Base-by-base conservation (phyloP, 2,113 vertebrate genomes). In the Bufo gargarizans region DNA sequence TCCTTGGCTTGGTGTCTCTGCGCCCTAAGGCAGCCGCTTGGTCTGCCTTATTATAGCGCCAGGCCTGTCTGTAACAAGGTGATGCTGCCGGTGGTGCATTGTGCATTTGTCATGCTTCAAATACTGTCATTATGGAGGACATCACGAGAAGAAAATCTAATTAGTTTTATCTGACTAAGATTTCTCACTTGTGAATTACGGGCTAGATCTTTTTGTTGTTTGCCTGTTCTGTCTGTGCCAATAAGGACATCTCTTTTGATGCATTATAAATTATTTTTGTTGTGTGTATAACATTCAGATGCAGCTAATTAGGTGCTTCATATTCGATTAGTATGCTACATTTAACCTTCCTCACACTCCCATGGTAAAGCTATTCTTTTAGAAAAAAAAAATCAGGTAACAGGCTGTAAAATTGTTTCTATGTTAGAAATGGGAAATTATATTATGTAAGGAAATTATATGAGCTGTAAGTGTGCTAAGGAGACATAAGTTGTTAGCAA, bases 141-240 rank as follows among this genome's bases (percentile, higher is more conserved):
- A 79, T 79, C 72, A 33, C 12, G 19, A 86, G 72, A 50, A 77
- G 72, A 77, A 59, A 77, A 63, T 86, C 84, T 86, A 77, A 86
- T 86, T 86, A 80, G 49, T 86, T 86, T 79, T 65, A 86, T 79
- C 22, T 65, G 77, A 49, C 45, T 86, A 67, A 69, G 59, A 79
- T 79, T 86, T 79, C 47, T 86, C 76, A 86, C 85, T 45, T 86
- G 85, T 86, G 85, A 65, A 79, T 86, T 86, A 79, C 14, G 77
- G 69, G 17, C 53, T 14, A 56, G 50, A 72, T 85, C 47, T 84
- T 33, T 53, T 69, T 58, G n/a, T 82, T 82, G 59, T 87, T 89
- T 78, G 14, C 19, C 47, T 77, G 50, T 74, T 76, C 84, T 67
- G 33, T 83, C 55, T 77, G 33, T 89, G 59, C 72, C 81, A 19